These are phyloP conservation scores for Chaetodon auriga DNA, from an alignment of 2,113 vertebrate genomes.

Conservation along the genomic window DNA sequence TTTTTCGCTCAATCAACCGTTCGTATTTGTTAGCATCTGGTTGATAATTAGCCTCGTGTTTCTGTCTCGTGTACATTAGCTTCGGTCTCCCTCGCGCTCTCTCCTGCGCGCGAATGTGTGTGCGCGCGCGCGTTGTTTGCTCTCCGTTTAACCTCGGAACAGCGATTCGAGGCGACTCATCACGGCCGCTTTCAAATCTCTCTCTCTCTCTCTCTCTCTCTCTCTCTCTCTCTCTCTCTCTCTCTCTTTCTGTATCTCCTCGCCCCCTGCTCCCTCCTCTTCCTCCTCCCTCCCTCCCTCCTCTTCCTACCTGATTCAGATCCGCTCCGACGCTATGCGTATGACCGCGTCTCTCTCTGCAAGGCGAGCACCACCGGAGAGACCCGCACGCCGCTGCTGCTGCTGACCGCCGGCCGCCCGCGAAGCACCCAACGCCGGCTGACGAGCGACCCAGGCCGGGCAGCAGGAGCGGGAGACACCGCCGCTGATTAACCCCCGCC, in stretches of 20 bases:
- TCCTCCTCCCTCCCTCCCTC: constrained; percentile 2
- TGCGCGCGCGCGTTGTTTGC: constrained; percentile 49
- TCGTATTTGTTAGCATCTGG: background rate
- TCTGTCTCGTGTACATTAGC: background rate
- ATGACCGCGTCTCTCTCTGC: constrained; percentile 71
- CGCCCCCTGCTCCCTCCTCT: background rate
- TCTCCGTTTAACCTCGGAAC: constrained; percentile 72
- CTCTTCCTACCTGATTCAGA: constrained; percentile 77
- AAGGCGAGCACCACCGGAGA: constrained; percentile 64
- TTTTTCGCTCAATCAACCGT: no score
- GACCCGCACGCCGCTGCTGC: constrained; percentile 49
- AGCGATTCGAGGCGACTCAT: constrained; percentile 42
- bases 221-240: constrained; percentile 29
- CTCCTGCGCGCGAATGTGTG: constrained; percentile 4
- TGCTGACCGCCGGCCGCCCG: constrained; percentile 35
- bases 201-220: constrained; percentile 34
- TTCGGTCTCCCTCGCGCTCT: background rate
- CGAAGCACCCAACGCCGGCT: constrained; percentile 48
- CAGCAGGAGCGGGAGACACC: constrained; percentile 49
- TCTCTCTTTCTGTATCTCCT: constrained; percentile 8
- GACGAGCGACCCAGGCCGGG: constrained; percentile 56
- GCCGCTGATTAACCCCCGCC: constrained; percentile 29
- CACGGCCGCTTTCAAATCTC: constrained; percentile 50
- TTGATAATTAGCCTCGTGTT: background rate
- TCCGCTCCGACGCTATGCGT: constrained; percentile 78